Evolutionary conservation across 1,140 invertebrate genomes (phyloP).

Genomic region (Zaprionus camerounensis): DNA sequence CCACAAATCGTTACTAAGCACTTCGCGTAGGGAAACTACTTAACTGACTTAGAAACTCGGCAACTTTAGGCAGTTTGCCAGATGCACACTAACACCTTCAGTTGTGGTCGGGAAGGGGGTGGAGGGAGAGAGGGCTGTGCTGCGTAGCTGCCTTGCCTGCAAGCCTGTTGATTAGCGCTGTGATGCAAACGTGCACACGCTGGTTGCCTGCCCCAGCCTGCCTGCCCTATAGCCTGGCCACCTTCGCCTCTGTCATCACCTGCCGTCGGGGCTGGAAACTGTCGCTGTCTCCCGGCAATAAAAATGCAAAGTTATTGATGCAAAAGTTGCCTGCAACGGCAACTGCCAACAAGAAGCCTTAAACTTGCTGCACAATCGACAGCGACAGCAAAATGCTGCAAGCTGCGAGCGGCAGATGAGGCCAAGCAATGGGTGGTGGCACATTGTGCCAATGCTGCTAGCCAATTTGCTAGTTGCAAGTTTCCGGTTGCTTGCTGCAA

Average conservation of each 20-base stretch:
- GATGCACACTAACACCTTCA: neutral
- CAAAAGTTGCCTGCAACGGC: conserved; percentile 43
- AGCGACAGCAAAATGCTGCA: conserved; percentile 1
- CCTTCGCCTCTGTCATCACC: conserved; percentile 8
- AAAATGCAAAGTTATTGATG: conserved; percentile 66
- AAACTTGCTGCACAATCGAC: conserved; percentile 6
- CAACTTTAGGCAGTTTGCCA: conserved; percentile 1
- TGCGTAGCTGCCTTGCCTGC: conserved; percentile 11
- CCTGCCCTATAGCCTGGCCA: neutral
- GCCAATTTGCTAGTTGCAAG: conserved; percentile 22
- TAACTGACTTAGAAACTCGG: neutral
- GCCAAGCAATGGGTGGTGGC: neutral
- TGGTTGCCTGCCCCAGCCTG: neutral
- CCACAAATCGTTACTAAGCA: neutral
- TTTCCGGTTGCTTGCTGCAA: neutral
- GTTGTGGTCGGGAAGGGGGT: neutral
- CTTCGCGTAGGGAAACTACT: neutral
- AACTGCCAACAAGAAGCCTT: conserved; percentile 11
- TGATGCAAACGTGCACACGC: conserved; percentile 8
- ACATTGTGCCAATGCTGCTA: conserved; percentile 6
- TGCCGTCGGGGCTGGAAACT: neutral
- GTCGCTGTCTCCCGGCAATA: conserved; percentile 26
- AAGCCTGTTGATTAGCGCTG: conserved; percentile 39
- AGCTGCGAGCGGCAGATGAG: conserved; percentile 12
- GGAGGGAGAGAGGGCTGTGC: neutral